Conservation (phyloP, 2,888 invertebrate species). For the Hirtodrosophila duncani region DNA sequence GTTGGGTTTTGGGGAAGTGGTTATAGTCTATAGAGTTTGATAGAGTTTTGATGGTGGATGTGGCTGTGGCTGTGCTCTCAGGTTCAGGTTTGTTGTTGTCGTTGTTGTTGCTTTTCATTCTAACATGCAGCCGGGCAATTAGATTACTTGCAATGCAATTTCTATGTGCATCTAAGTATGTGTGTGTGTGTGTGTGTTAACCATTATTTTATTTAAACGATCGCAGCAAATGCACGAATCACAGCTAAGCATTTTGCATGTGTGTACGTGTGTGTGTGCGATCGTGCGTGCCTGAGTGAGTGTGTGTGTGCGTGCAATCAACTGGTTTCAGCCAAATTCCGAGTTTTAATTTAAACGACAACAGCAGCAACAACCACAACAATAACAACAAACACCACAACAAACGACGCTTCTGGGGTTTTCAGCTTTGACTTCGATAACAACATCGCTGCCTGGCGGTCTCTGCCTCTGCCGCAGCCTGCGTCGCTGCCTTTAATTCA, state of each 20-base stretch:
- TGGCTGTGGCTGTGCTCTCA: conserved; percentile 4
- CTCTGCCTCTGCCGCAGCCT: conserved; percentile 8
- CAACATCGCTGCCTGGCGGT: conserved; percentile 10
- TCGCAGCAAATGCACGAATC: conserved; percentile 59
- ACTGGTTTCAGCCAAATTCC: conserved; percentile 70
- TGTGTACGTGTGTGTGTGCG: conserved; percentile 7
- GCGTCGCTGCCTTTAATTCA: conserved; percentile 20
- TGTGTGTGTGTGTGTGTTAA: conserved; percentile 11
- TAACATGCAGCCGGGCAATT: conserved; percentile 60
- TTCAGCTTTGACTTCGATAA: conserved; percentile 49
- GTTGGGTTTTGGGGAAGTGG: too few species aligned
- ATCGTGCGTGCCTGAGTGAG: conserved; percentile 7
- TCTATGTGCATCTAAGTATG: conserved; percentile 11
- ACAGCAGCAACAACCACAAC: conserved; percentile 28
- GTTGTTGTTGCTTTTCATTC: conserved; percentile 26
- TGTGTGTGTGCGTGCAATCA: conserved; percentile 51
- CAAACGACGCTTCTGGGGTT: conserved; percentile 41
- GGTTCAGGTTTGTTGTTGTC: conserved; percentile 15
- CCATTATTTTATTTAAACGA: conserved; percentile 49
- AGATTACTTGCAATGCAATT: conserved; percentile 46
- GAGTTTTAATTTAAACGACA: conserved; percentile 64
- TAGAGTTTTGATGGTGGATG: too few species aligned
- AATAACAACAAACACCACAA: conserved; percentile 19
- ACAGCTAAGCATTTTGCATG: conserved; percentile 37
- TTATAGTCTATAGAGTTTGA: too few species aligned